A percentile compares a stretch with the other conserved stretches of the same genome.
Conservation (phyloP, 35 echinoderm and acorn worm species). For the Ophiothrix spiculata region DNA sequence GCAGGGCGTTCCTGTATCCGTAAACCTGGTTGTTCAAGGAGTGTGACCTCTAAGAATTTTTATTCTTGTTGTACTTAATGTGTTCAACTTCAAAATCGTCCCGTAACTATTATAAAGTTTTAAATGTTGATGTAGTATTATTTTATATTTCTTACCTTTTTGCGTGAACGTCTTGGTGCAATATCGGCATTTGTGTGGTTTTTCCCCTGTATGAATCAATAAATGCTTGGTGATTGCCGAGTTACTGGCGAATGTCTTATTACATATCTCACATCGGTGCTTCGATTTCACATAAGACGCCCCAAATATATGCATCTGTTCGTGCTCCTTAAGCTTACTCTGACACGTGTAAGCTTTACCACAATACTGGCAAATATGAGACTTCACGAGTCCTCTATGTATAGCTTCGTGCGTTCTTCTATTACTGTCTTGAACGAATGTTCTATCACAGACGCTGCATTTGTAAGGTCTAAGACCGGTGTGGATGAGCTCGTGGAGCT, state of each 20-base stretch:
- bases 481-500: conserved; percentile 85
- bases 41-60: too few relatives aligned
- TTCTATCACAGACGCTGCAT: conserved; percentile 76
- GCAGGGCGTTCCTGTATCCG: too few relatives aligned
- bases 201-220: conserved; percentile 89
- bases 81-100: too few relatives aligned
- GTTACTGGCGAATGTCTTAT: background rate
- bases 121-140: too few relatives aligned
- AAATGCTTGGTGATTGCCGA: conserved; percentile 26
- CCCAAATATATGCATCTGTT: background rate
- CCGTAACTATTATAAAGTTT: too few relatives aligned
- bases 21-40: too few relatives aligned
- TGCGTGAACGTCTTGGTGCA: conserved; percentile 73
- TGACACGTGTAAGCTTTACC: background rate
- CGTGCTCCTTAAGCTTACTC: background rate
- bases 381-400: background rate
- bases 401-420: conserved; percentile 50
- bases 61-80: too few relatives aligned
- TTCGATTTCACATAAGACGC: background rate
- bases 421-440: conserved; percentile 86
- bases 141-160: too few relatives aligned
- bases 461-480: conserved; percentile 78
- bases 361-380: background rate
- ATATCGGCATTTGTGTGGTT: conserved; percentile 60
- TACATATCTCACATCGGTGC: background rate